phyloP scores from a whole-genome alignment of 2,888 invertebrate genomes.

The Atrina japonica region DNA sequence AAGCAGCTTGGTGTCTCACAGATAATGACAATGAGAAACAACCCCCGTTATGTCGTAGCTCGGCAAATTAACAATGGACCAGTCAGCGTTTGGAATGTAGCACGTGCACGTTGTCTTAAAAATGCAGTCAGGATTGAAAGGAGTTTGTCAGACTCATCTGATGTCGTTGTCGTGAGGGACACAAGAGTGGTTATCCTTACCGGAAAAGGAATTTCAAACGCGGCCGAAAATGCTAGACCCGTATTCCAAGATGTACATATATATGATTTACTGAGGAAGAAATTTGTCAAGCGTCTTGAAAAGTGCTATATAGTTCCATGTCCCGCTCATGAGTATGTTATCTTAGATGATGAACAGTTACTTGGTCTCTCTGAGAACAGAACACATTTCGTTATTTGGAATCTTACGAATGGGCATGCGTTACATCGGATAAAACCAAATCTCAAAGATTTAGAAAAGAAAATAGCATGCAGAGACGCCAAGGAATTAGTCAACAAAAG shows the following conservation, averaged over 20 bases:
- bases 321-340: slow-evolving; percentile 75
- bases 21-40: slow-evolving; percentile 71
- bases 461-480: slow-evolving; percentile 40
- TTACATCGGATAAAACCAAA: slow-evolving; percentile 71
- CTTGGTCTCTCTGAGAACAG: slow-evolving; percentile 77
- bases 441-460: slow-evolving; percentile 64
- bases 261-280: slow-evolving; percentile 74
- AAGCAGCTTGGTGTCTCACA: slow-evolving; percentile 68
- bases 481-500: slow-evolving; percentile 50
- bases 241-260: slow-evolving; percentile 75
- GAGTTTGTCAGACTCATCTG: slow-evolving; percentile 72
- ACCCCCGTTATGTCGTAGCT: slow-evolving; percentile 75
- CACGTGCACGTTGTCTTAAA: slow-evolving; percentile 70
- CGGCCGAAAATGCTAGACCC: slow-evolving; percentile 63
- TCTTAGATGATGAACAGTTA: slow-evolving; percentile 73
- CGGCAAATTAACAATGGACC: slow-evolving; percentile 75
- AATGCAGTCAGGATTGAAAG: slow-evolving; percentile 71
- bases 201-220: slow-evolving; percentile 67
- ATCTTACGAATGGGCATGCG: slow-evolving; percentile 71
- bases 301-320: slow-evolving; percentile 75
- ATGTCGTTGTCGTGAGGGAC: slow-evolving; percentile 74
- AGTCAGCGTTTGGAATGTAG: slow-evolving; percentile 77
- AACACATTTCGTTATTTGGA: slow-evolving; percentile 78
- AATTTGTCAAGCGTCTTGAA: slow-evolving; percentile 70
- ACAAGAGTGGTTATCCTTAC: slow-evolving; percentile 74